These are phyloP conservation scores for Drosophila serrata DNA, from an alignment of 1,140 invertebrate species.

Conservation along the genomic window DNA sequence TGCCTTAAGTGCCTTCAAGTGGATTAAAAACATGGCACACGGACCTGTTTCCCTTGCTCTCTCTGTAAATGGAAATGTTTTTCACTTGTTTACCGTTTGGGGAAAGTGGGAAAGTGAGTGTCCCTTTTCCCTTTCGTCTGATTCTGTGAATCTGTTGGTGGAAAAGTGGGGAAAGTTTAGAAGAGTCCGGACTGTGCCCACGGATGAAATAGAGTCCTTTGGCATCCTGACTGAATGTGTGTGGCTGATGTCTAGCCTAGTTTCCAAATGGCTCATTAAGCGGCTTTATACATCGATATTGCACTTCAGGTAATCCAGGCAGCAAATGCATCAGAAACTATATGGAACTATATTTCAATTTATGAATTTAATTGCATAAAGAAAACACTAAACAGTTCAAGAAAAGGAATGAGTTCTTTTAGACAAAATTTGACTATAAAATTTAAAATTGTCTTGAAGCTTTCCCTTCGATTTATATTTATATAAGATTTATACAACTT, in stretches of 20 bases:
- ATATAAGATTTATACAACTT: not conserved
- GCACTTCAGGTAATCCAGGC: not conserved
- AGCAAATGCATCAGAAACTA: not conserved
- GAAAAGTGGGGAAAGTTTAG: too few relatives aligned
- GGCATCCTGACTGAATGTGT: not conserved
- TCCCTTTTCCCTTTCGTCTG: too few relatives aligned
- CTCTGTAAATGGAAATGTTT: constrained; percentile 59
- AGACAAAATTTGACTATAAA: too few relatives aligned
- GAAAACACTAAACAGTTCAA: not conserved
- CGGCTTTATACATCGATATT: constrained; percentile 4
- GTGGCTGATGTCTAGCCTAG: not conserved
- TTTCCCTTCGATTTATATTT: too few relatives aligned
- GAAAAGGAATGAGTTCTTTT: not conserved
- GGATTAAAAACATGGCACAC: constrained; percentile 73
- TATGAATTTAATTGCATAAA: too few relatives aligned
- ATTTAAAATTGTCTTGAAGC: too few relatives aligned
- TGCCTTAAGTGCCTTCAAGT: constrained; percentile 72
- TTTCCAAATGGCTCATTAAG: constrained; percentile 9
- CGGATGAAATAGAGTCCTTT: not conserved
- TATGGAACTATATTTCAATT: not conserved
- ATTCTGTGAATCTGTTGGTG: not conserved
- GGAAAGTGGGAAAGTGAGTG: constrained; percentile 37
- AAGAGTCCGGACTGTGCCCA: too few relatives aligned
- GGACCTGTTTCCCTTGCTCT: not conserved
- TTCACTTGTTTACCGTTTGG: constrained; percentile 52